These are phyloP conservation scores for Brevimyrus niger DNA, from an alignment of 2,113 vertebrate genomes.

Conservation along the genomic window DNA sequence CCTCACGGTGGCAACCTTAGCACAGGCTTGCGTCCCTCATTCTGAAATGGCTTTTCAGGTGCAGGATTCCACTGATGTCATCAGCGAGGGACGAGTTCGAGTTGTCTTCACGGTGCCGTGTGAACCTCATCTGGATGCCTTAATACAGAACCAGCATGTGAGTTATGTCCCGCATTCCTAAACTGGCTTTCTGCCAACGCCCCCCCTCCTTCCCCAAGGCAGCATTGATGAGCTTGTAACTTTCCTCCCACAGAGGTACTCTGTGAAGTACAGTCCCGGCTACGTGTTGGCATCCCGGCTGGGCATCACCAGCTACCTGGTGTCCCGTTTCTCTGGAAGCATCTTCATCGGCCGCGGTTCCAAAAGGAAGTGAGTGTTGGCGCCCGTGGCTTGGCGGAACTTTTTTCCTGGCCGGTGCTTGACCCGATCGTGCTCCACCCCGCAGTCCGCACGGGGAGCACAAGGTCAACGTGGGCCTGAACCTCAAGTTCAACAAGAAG, in stretches of 20 bases:
- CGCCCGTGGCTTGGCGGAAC: too few species aligned
- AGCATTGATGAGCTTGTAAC: too few species aligned
- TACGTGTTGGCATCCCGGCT: slow-evolving; percentile 91
- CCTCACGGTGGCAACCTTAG: not conserved
- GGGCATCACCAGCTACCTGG: slow-evolving; percentile 88
- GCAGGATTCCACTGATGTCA: slow-evolving; percentile 86
- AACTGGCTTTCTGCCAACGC: not conserved
- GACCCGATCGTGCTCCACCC: not conserved
- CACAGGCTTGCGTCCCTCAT: not conserved
- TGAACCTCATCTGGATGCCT: slow-evolving; percentile 82
- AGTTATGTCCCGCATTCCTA: slow-evolving; percentile 42
- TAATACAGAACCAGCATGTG: slow-evolving; percentile 97
- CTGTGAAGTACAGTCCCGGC: slow-evolving; percentile 91
- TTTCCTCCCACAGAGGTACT: slow-evolving; percentile 76
- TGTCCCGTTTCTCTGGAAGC: slow-evolving; percentile 96
- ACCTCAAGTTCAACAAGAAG: slow-evolving; percentile 98
- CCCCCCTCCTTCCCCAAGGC: too few species aligned
- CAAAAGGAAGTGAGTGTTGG: slow-evolving; percentile 79
- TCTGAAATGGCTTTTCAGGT: slow-evolving; percentile 57
- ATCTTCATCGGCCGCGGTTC: slow-evolving; percentile 96
- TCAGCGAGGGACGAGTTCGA: slow-evolving; percentile 82
- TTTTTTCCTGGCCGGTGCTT: not conserved
- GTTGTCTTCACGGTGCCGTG: slow-evolving; percentile 86
- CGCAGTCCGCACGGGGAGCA: slow-evolving; percentile 90
- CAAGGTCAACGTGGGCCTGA: slow-evolving; percentile 86